These are phyloP conservation scores for Apis dorsata DNA, from an alignment of 1,140 invertebrate genomes.

Conservation along the genomic window DNA sequence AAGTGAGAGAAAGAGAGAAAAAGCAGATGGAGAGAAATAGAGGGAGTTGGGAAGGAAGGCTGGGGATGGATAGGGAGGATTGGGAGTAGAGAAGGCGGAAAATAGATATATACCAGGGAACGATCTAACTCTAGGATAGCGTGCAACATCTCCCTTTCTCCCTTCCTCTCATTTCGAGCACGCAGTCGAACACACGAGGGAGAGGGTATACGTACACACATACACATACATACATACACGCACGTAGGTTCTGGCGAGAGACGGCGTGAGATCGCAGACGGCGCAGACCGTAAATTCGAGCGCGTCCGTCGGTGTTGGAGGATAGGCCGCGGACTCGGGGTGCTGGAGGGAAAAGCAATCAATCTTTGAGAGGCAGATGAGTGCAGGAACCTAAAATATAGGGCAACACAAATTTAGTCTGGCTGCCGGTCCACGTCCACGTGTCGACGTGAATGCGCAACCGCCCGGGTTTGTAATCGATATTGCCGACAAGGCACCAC, in stretches of 20 bases:
- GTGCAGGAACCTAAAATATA: conserved; percentile 79
- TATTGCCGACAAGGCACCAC: conserved; percentile 80
- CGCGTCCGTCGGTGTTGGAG: conserved; percentile 31
- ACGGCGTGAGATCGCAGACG: conserved; percentile 13
- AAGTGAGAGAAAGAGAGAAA: conserved; percentile 25
- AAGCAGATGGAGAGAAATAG: neutral
- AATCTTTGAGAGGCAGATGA: conserved; percentile 80
- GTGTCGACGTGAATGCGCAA: conserved; percentile 80
- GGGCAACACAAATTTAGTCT: conserved; percentile 79
- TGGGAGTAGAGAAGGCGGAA: neutral
- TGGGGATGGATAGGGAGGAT: neutral
- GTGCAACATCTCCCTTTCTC: neutral
- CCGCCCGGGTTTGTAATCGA: conserved; percentile 79
- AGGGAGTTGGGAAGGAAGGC: neutral
- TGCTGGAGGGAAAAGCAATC: conserved; percentile 75
- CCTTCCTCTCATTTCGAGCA: neutral
- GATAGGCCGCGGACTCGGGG: conserved; percentile 45
- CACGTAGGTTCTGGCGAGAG: neutral
- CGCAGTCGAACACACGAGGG: neutral
- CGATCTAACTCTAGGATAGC: neutral
- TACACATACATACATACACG: no score
- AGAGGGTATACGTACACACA: neutral
- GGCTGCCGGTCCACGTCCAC: conserved; percentile 74
- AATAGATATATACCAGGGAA: neutral
- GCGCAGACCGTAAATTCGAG: conserved; percentile 23